phyloP scores from a whole-genome alignment of 2,888 invertebrate genomes.

The Allacma fusca region DNA sequence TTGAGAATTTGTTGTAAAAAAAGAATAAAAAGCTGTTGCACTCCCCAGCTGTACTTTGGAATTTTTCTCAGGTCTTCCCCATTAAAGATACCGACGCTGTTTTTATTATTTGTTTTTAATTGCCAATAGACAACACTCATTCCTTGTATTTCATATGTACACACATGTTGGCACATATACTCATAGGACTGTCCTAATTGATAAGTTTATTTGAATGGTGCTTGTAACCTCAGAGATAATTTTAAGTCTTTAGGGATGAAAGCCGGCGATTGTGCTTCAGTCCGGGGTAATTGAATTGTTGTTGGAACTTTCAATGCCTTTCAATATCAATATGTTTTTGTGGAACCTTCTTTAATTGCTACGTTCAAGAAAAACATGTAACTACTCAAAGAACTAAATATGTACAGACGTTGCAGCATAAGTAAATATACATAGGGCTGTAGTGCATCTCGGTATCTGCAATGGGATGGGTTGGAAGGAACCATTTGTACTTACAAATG shows the following conservation, averaged over 20 bases:
- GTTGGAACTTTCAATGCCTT: not conserved
- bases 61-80: not conserved
- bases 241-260: not conserved
- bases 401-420: too few species aligned
- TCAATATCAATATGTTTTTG: not conserved
- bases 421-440: too few species aligned
- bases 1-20: not conserved
- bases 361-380: not conserved
- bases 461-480: too few species aligned
- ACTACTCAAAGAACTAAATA: too few species aligned
- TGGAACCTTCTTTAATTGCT: conserved; percentile 1
- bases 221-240: not conserved
- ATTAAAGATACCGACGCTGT: not conserved
- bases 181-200: not conserved
- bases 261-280: not conserved
- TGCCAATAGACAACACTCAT: not conserved
- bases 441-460: too few species aligned
- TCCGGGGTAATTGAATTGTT: not conserved
- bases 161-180: not conserved
- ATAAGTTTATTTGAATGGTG: conserved; percentile 8
- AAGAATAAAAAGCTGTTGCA: not conserved
- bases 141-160: not conserved
- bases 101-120: not conserved
- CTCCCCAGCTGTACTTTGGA: not conserved
- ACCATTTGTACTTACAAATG: too few species aligned